Percentiles rank a stretch among this genome's conserved stretches.
Evolutionary conservation across 2,113 vertebrate genomes (phyloP).

Genomic region (Microtus richardsoni): DNA sequence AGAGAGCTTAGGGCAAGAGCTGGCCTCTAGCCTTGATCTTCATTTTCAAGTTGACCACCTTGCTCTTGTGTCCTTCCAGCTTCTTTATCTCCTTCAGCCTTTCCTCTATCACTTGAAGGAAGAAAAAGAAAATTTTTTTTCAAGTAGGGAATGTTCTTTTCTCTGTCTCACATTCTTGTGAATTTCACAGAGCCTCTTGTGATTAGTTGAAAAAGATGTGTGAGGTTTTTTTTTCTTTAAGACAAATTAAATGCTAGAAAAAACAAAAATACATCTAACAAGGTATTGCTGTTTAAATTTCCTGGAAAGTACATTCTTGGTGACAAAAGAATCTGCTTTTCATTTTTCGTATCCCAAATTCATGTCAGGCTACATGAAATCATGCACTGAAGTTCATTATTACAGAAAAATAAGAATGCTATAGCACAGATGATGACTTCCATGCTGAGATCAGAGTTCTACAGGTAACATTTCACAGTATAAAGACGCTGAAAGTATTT

Average conservation of each 20-base stretch:
- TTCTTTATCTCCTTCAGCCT: slow-evolving; percentile 13
- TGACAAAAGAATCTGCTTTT: slow-evolving; percentile 26
- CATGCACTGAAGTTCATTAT: background rate
- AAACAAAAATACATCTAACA: slow-evolving; percentile 59
- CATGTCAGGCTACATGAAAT: slow-evolving; percentile 12
- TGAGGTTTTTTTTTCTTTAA: slow-evolving; percentile 43
- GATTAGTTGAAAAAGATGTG: slow-evolving; percentile 63
- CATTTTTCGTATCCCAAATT: slow-evolving; percentile 17
- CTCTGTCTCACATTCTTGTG: slow-evolving; percentile 25
- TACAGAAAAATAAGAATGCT: background rate
- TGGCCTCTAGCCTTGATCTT: background rate
- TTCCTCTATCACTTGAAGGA: background rate
- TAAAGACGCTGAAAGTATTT: background rate
- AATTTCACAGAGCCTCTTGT: slow-evolving; percentile 55
- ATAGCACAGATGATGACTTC: background rate
- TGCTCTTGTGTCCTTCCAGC: background rate
- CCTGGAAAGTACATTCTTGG: slow-evolving; percentile 4
- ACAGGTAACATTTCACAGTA: background rate
- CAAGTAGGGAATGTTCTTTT: background rate
- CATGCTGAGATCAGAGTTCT: slow-evolving; percentile 2
- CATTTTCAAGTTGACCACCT: background rate
- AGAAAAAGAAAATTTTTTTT: slow-evolving; percentile 22
- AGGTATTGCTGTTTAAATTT: slow-evolving; percentile 52
- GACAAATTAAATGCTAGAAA: slow-evolving; percentile 36
- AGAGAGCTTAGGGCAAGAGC: background rate